phyloP scores from a whole-genome alignment of 1,140 invertebrate species.

The Cydia pomonella region DNA sequence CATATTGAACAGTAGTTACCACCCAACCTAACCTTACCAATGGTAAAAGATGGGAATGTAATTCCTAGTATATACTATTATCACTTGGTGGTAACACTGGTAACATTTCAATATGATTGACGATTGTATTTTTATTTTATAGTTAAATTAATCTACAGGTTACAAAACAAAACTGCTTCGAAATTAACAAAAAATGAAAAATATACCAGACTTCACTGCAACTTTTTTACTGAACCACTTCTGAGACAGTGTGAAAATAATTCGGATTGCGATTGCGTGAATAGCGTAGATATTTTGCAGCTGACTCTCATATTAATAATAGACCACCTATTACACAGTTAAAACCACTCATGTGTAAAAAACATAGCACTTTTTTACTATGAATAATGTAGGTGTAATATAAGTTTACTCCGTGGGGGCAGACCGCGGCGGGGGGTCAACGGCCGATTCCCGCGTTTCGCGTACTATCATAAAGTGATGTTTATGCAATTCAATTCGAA shows the following conservation, averaged over 20 bases:
- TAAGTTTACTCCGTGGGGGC: conserved; percentile 20
- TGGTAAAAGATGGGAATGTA: too few relatives aligned
- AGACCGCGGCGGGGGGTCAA: conserved; percentile 15
- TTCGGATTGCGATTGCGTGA: conserved; percentile 10
- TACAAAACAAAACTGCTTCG: too few relatives aligned
- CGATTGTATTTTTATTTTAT: too few relatives aligned
- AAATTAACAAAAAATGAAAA: too few relatives aligned
- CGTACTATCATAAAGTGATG: not conserved
- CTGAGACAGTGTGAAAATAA: not conserved
- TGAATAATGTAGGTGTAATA: conserved; percentile 18
- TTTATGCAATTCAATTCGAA: conserved; percentile 17
- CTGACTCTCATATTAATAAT: not conserved
- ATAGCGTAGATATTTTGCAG: conserved; percentile 5
- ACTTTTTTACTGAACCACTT: too few relatives aligned
- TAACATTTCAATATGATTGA: too few relatives aligned
- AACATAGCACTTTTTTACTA: not conserved
- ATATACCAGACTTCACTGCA: too few relatives aligned
- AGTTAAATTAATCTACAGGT: too few relatives aligned
- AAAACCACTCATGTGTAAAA: not conserved
- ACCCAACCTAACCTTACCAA: too few relatives aligned
- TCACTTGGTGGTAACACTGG: too few relatives aligned
- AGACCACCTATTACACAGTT: not conserved
- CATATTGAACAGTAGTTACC: too few relatives aligned
- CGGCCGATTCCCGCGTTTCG: conserved; percentile 15
- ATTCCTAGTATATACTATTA: too few relatives aligned